Conservation (phyloP, 2,888 invertebrate genomes). For the Lepetodrilus schrolli region DNA sequence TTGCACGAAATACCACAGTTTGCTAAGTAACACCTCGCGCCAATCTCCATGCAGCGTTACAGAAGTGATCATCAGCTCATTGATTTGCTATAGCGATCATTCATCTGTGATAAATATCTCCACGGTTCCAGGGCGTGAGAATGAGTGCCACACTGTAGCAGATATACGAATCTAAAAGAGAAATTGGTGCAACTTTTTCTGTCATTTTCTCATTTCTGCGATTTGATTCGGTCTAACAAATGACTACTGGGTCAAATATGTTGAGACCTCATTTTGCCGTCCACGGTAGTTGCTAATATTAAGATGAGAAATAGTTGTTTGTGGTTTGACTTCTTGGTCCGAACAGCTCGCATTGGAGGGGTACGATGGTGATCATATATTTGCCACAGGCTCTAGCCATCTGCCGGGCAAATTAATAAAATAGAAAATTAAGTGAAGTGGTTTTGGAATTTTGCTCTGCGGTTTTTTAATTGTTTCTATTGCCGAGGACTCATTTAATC, state of each 20-base stretch:
- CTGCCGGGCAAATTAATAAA: constrained; percentile 22
- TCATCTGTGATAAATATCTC: constrained; percentile 20
- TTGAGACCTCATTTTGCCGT: not conserved
- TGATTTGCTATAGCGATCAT: not conserved
- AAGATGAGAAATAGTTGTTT: constrained; percentile 18
- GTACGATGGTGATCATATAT: not conserved
- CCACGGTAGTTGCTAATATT: constrained; percentile 6
- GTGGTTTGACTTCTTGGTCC: constrained; percentile 27
- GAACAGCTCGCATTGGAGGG: not conserved
- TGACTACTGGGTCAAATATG: not conserved
- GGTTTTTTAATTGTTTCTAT: constrained; percentile 14
- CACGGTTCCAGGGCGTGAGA: not conserved
- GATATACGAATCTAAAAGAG: constrained; percentile 18
- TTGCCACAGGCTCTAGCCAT: not conserved
- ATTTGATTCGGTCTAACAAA: constrained; percentile 26
- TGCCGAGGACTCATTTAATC: not conserved
- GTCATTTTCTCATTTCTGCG: constrained; percentile 9
- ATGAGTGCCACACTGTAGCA: not conserved
- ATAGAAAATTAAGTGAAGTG: constrained; percentile 3
- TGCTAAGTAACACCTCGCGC: constrained; percentile 3
- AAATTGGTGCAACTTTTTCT: constrained; percentile 18
- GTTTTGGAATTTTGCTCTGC: constrained; percentile 17
- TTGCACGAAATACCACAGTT: constrained; percentile 7
- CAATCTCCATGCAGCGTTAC: not conserved
- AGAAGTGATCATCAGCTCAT: not conserved